Base-by-base conservation (phyloP, 2,888 invertebrate genomes). In the Penaeus monodon region DNA sequence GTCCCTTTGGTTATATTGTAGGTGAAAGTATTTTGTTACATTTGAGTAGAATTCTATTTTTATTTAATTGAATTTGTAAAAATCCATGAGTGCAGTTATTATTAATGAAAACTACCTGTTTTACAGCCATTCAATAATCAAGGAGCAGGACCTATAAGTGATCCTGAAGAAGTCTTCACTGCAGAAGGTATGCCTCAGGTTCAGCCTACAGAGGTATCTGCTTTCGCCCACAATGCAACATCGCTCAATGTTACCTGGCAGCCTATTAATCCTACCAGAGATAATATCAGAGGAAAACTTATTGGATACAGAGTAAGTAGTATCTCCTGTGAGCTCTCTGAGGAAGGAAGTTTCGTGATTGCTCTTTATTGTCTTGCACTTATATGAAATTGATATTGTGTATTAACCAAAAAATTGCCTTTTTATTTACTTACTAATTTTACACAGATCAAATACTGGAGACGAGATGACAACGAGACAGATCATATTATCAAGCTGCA, bases 101-200 rank as follows among this genome's bases (percentile, higher is more conserved):
- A 10, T 22, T 66, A 44, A 33, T 44, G 8, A 20, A 64, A 20
- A 66, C 57, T 29, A 63, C 29, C 10, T 74, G 20, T 83, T 73
- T 88, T 90, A 33, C 91, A 93, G 92, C 95, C 96, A 0, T 94
- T 95, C 78, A 97, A 97, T 92, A 95, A 95, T 84, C 93, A 96
- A 29, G 98, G 98, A 0, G 93, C 94, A 14, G 98, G 98, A 0
- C 97, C 97, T 0, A 95, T 95, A 91, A 97, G 97, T 88, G 94
- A 95, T 14, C 93, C 95, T 4, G 94, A 94, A 0, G 94, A 95
- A 0, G 95, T 97, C 91, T 96, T 95, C 92, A 97, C 97, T 17
- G 97, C 97, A 0, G 97, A 97, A 92, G 97, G 97, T 91, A 97
- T 97, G 96, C 98, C 98, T 0, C 96, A 96, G 92, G 96, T 96